Conservation (phyloP, 2,113 vertebrate species). For the Cercopithecus mona region DNA sequence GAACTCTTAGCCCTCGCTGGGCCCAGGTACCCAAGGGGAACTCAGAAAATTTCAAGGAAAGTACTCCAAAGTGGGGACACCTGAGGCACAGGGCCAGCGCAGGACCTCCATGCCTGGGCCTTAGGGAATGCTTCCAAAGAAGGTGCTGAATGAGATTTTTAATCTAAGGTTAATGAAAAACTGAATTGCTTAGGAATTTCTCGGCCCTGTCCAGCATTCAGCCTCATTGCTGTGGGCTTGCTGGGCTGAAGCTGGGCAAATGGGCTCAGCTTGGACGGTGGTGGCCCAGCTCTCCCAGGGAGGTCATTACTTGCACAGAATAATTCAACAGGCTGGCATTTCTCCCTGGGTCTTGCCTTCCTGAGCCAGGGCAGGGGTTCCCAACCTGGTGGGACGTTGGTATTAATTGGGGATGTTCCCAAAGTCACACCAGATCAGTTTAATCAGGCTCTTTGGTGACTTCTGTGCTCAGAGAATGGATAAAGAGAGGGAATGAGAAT, state of each 20-base stretch:
- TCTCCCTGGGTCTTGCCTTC: background rate
- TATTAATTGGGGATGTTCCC: background rate
- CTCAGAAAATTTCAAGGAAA: background rate
- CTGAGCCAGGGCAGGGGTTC: background rate
- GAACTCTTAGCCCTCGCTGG: background rate
- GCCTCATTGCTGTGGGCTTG: background rate
- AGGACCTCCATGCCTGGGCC: background rate
- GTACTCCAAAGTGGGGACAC: background rate
- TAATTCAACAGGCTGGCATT: background rate
- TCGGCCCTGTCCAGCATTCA: background rate
- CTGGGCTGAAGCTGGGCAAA: background rate
- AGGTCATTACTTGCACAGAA: background rate
- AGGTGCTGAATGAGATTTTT: background rate
- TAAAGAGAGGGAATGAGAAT: background rate
- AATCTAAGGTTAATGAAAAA: background rate
- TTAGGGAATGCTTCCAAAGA: background rate
- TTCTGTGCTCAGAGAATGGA: background rate
- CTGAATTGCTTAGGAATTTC: background rate
- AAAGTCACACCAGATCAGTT: background rate
- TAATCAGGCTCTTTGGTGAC: background rate
- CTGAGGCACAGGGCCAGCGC: background rate
- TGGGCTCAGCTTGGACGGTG: no score
- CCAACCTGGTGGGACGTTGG: no score
- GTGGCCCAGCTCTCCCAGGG: background rate
- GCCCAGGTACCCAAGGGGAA: no score